These are phyloP conservation scores for Tetheella fluctuosa DNA, from an alignment of 2,888 invertebrate genomes.

Conservation along the genomic window DNA sequence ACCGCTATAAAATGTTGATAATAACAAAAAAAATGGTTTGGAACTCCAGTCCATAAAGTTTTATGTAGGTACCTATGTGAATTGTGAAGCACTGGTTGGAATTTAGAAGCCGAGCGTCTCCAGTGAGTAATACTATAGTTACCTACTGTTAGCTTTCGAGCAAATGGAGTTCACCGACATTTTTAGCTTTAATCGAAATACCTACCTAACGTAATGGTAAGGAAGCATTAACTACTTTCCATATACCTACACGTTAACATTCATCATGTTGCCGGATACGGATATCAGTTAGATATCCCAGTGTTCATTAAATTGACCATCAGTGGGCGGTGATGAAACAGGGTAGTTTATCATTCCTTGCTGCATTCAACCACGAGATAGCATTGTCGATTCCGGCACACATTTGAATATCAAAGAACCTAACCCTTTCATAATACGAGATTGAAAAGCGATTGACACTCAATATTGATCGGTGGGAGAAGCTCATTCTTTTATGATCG, in stretches of 20 bases:
- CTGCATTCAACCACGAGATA: constrained; percentile 57
- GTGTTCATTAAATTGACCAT: constrained; percentile 51
- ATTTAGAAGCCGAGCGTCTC: too few species aligned
- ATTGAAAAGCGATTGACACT: constrained; percentile 43
- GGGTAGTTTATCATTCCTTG: constrained; percentile 69
- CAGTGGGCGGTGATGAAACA: constrained; percentile 67
- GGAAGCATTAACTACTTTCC: too few species aligned
- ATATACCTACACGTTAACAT: constrained; percentile 22
- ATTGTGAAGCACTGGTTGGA: too few species aligned
- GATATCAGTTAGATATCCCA: constrained; percentile 41
- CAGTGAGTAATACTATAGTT: too few species aligned
- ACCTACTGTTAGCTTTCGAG: background rate
- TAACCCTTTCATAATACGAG: constrained; percentile 37
- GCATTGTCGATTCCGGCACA: constrained; percentile 46
- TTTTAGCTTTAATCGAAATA: too few species aligned
- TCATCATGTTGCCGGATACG: constrained; percentile 45
- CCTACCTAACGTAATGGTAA: too few species aligned
- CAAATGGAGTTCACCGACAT: too few species aligned
- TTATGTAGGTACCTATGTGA: too few species aligned
- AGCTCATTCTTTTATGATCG: constrained; percentile 38
- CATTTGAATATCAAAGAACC: constrained; percentile 64
- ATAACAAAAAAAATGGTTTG: too few species aligned
- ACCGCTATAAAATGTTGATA: too few species aligned
- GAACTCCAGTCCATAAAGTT: too few species aligned
- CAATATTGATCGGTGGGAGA: constrained; percentile 39